Percentiles rank a stretch among this genome's conserved stretches.
These are phyloP conservation scores for Dendrolimus pini DNA, from an alignment of 2,888 invertebrate genomes.

Conservation along the genomic window DNA sequence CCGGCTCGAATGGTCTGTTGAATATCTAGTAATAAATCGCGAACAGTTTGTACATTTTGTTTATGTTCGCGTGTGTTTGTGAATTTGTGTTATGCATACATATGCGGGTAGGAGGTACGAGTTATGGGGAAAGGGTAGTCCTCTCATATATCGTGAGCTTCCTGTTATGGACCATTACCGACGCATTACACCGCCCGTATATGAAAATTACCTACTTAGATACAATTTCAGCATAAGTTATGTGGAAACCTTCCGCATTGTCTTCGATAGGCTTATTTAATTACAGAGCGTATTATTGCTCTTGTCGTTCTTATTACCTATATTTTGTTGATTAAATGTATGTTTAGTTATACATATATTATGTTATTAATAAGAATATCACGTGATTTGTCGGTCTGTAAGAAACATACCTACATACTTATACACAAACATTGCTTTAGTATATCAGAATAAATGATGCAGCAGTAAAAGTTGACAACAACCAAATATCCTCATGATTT, in stretches of 20 bases:
- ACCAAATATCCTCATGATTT: too few species aligned
- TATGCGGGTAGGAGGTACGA: constrained; percentile 3
- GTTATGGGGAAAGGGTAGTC: constrained; percentile 13
- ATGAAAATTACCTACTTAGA: constrained; percentile 47
- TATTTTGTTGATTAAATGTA: too few species aligned
- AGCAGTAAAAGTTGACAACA: too few species aligned
- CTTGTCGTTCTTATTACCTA: too few species aligned
- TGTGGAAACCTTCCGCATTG: constrained; percentile 24
- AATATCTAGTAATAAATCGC: constrained; percentile 41
- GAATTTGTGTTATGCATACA: constrained; percentile 16
- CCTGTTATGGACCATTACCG: constrained; percentile 59
- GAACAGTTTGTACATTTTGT: constrained; percentile 45
- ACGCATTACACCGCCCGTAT: constrained; percentile 48
- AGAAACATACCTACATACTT: too few species aligned
- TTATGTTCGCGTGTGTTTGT: constrained; percentile 31
- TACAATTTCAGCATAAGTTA: constrained; percentile 43
- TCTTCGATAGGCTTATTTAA: constrained; percentile 13
- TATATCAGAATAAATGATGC: too few species aligned
- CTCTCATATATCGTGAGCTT: constrained; percentile 48
- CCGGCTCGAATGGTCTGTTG: constrained; percentile 32
- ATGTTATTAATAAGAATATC: too few species aligned
- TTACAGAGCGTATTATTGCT: constrained; percentile 9
- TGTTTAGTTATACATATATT: too few species aligned
- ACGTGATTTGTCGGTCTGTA: too few species aligned
- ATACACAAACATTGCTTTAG: too few species aligned